Conservation (phyloP, 2,797 vertebrate species). For the Parauchenoglanis punctatus region DNA sequence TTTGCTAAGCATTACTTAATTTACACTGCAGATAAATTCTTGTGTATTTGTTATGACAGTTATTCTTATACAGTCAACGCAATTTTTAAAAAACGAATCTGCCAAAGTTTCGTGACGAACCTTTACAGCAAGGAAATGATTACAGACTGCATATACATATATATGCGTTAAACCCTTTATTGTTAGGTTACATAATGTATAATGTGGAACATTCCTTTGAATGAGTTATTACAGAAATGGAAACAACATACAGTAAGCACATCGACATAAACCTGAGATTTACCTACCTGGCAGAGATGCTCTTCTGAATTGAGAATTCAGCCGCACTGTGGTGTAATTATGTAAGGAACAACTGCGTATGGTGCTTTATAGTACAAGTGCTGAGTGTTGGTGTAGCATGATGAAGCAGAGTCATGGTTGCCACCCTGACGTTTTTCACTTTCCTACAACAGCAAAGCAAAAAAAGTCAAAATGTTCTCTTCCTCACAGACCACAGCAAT, state of each 20-base stretch:
- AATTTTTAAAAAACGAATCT: no score
- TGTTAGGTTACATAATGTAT: not conserved
- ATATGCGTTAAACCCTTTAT: not conserved
- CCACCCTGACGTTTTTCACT: not conserved
- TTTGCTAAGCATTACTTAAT: not conserved
- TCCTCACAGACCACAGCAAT: not conserved
- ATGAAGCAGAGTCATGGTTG: not conserved
- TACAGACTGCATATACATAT: not conserved
- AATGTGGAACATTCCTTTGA: not conserved
- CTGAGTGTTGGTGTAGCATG: not conserved
- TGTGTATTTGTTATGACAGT: not conserved
- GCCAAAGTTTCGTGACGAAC: not conserved
- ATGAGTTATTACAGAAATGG: not conserved
- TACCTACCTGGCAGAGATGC: not conserved
- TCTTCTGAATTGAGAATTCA: no score
- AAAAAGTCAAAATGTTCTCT: not conserved
- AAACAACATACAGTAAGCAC: not conserved
- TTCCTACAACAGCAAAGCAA: not conserved
- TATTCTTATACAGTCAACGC: not conserved
- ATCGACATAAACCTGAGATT: not conserved
- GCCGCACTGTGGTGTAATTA: no score
- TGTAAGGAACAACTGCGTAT: no score
- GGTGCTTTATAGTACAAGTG: no score
- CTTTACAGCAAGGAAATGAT: not conserved
- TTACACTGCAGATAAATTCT: not conserved